A percentile compares a stretch with the other conserved stretches of the same genome.
Conservation (phyloP, 2,113 vertebrate genomes). For the Macquaria australasica region DNA sequence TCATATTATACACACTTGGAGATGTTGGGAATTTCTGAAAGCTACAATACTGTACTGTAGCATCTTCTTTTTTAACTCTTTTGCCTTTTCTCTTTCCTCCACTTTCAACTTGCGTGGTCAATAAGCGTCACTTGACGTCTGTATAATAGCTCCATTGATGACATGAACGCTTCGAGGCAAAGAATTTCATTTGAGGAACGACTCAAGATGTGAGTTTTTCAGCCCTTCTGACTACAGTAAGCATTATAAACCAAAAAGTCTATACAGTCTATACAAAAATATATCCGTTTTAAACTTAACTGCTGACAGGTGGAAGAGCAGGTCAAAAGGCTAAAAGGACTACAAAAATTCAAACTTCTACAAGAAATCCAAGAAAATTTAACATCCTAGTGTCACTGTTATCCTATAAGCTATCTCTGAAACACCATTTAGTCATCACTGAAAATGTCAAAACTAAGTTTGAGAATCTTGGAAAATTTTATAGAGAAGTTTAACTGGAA, state of each 20-base stretch:
- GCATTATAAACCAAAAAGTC: not conserved
- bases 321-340: not conserved
- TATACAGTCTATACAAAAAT: not conserved
- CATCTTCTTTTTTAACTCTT: not conserved
- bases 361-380: not conserved
- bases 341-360: not conserved
- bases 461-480: not conserved
- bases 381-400: not conserved
- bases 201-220: not conserved
- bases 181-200: not conserved
- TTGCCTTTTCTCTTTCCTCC: not conserved
- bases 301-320: not conserved
- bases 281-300: not conserved
- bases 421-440: not conserved
- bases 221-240: not conserved
- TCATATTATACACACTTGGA: not conserved
- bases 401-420: not conserved
- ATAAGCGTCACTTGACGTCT: not conserved
- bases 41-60: not conserved
- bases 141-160: not conserved
- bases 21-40: not conserved
- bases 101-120: not conserved
- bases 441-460: not conserved
- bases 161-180: not conserved
- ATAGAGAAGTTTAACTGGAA: constrained; percentile 49